These are phyloP conservation scores for Nomada goodeniana DNA, from an alignment of 2,888 invertebrate genomes.

Conservation along the genomic window DNA sequence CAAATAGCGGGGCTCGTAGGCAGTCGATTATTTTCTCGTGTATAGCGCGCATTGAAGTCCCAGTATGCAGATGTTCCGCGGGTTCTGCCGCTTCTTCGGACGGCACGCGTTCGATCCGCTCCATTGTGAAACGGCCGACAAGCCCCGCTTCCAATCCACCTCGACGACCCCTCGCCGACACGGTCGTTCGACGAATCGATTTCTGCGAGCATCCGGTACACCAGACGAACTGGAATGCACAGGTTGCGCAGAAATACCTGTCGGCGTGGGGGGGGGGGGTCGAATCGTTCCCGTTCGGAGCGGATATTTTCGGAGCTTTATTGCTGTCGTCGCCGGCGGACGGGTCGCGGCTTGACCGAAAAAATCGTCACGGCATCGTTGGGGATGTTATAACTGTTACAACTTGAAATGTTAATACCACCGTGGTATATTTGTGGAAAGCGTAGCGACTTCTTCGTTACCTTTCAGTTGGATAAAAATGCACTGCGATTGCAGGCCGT, in stretches of 20 bases:
- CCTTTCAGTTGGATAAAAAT: no score
- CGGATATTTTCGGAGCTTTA: conserved; percentile 52
- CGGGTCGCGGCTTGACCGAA: not conserved
- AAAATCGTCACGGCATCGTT: not conserved
- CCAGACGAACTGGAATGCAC: conserved; percentile 47
- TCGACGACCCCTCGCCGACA: conserved; percentile 55
- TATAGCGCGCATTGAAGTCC: conserved; percentile 53
- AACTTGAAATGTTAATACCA: conserved; percentile 5
- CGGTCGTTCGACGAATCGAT: conserved; percentile 67
- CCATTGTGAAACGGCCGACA: conserved; percentile 66
- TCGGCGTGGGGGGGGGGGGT: not conserved
- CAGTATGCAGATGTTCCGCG: conserved; percentile 55
- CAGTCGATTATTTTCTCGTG: conserved; percentile 58
- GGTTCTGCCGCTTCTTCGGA: conserved; percentile 47
- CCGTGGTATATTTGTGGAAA: not conserved
- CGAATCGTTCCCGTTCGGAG: conserved; percentile 6
- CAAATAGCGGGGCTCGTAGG: conserved; percentile 35
- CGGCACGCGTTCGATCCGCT: conserved; percentile 70
- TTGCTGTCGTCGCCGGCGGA: not conserved
- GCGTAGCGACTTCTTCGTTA: not conserved
- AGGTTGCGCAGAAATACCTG: conserved; percentile 52
- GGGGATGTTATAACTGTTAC: not conserved
- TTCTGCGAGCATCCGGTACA: conserved; percentile 62
- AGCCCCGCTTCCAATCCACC: conserved; percentile 64
- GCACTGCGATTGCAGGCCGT: no score